These are phyloP conservation scores for Fragum whitleyi DNA, from an alignment of 2,888 invertebrate genomes.

Conservation along the genomic window DNA sequence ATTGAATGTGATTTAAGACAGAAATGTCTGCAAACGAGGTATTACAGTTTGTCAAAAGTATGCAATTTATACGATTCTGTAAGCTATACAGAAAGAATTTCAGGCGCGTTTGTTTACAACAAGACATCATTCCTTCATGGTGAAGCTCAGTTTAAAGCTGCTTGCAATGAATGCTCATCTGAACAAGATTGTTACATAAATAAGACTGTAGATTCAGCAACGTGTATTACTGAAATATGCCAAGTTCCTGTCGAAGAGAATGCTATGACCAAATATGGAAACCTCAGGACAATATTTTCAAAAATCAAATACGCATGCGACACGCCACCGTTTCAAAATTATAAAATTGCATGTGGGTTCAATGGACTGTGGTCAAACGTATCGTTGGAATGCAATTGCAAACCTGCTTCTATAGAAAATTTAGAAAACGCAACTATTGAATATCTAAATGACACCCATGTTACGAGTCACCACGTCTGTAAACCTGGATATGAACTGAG, in stretches of 20 bases:
- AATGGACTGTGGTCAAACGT: not conserved
- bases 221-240: not conserved
- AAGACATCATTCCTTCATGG: not conserved
- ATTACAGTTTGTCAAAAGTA: not conserved
- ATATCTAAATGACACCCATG: not conserved
- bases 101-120: not conserved
- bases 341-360: not conserved
- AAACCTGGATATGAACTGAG: not conserved
- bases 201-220: not conserved
- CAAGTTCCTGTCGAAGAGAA: not conserved
- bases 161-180: not conserved
- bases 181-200: not conserved
- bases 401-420: not conserved
- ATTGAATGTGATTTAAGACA: not conserved
- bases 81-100: not conserved
- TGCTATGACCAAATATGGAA: not conserved
- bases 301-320: not conserved
- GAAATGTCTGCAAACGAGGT: not conserved
- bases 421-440: not conserved
- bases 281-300: not conserved
- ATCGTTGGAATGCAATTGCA: not conserved
- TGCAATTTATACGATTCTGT: not conserved
- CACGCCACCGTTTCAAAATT: not conserved
- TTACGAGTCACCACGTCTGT: not conserved
- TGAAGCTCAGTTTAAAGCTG: not conserved